These are phyloP conservation scores for Enteromius treurensis DNA, from an alignment of 2,797 vertebrate species.

Conservation along the genomic window DNA sequence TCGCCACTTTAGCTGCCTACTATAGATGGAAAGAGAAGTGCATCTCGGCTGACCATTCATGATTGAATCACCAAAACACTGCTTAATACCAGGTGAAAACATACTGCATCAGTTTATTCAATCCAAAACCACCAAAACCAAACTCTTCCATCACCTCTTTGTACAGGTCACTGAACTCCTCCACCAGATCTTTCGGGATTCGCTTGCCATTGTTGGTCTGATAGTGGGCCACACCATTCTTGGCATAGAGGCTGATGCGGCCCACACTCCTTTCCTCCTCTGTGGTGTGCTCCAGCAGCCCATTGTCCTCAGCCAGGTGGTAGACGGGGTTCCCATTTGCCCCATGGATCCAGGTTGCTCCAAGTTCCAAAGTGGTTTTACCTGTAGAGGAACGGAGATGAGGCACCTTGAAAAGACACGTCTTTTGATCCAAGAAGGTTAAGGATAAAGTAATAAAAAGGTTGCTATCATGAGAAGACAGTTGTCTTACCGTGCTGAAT, in stretches of 20 bases:
- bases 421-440: not conserved
- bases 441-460: not conserved
- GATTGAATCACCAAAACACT: not conserved
- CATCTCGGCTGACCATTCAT: not conserved
- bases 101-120: not conserved
- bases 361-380: slow-evolving; percentile 94
- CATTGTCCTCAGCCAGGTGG: slow-evolving; percentile 98
- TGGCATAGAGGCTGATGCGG: slow-evolving; percentile 96
- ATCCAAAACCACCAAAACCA: not conserved
- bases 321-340: slow-evolving; percentile 97
- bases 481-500: slow-evolving; percentile 86
- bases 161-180: slow-evolving; percentile 99
- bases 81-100: not conserved
- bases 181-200: slow-evolving; percentile 98
- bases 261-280: slow-evolving; percentile 92
- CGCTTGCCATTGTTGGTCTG: slow-evolving; percentile 91
- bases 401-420: not conserved
- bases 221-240: slow-evolving; percentile 96
- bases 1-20: not conserved
- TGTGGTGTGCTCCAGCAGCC: slow-evolving; percentile 93
- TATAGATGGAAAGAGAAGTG: not conserved
- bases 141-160: slow-evolving; percentile 83
- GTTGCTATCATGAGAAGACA: not conserved
- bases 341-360: slow-evolving; percentile 99
- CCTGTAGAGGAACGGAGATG: slow-evolving; percentile 69